Conservation (phyloP, 2,888 invertebrate genomes). For the Panzeria rudis region DNA sequence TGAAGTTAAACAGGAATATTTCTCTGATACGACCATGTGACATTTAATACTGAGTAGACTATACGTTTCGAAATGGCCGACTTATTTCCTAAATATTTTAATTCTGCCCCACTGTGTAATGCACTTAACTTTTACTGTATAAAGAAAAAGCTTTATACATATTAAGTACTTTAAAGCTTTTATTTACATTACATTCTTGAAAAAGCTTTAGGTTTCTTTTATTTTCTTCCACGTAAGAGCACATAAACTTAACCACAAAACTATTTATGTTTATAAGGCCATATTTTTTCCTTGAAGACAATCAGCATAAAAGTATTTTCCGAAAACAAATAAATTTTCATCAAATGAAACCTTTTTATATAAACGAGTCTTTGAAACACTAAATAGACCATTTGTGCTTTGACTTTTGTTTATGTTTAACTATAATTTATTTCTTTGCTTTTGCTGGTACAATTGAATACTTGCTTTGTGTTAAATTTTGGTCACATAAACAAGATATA, state of each 20-base stretch:
- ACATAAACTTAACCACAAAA: too few relatives aligned
- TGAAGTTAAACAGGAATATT: too few relatives aligned
- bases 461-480: background rate
- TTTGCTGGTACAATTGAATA: background rate
- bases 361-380: constrained; percentile 1
- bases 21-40: too few relatives aligned
- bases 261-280: too few relatives aligned
- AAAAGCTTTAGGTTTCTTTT: background rate
- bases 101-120: too few relatives aligned
- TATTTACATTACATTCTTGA: background rate
- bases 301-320: background rate
- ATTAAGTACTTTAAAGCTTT: too few relatives aligned
- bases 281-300: too few relatives aligned
- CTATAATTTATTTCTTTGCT: constrained; percentile 21
- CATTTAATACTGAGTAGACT: too few relatives aligned
- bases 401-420: constrained; percentile 13
- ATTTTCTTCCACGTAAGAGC: background rate
- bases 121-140: too few relatives aligned
- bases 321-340: constrained; percentile 23
- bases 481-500: constrained; percentile 24
- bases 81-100: too few relatives aligned
- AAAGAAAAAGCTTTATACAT: too few relatives aligned
- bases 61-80: too few relatives aligned
- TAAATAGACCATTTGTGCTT: constrained; percentile 20
- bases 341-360: constrained; percentile 19